Evolutionary conservation across 2,797 vertebrate genomes (phyloP).

Genomic region (Myiotriccus ornatus): DNA sequence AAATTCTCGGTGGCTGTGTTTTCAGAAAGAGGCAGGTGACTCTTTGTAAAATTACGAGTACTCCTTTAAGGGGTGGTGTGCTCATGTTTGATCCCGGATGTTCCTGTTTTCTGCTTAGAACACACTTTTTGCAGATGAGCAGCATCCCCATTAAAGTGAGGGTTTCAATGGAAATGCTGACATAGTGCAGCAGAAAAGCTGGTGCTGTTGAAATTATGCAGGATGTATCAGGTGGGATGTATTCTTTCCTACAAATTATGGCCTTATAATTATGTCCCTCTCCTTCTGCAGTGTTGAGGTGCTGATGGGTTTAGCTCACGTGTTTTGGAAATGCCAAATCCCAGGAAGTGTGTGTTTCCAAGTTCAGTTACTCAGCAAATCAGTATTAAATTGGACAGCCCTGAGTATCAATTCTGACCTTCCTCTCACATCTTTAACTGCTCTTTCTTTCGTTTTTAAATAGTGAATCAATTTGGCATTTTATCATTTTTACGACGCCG

Average conservation of each 20-base stretch:
- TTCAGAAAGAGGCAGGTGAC: background rate
- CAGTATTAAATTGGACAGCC: background rate
- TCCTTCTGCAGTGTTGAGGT: background rate
- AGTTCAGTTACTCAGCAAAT: background rate
- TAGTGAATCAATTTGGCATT: background rate
- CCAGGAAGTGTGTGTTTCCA: background rate
- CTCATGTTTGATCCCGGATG: background rate
- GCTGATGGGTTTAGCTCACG: background rate
- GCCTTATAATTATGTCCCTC: background rate
- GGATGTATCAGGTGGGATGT: background rate
- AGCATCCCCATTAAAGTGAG: conserved; percentile 36
- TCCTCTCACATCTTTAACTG: background rate
- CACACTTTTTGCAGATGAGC: conserved; percentile 25
- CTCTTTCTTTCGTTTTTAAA: background rate
- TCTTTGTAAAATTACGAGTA: background rate
- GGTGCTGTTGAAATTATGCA: background rate
- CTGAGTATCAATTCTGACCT: background rate
- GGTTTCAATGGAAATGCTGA: conserved; percentile 59
- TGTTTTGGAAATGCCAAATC: background rate
- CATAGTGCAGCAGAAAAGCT: background rate
- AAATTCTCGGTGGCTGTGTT: background rate
- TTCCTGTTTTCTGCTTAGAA: conserved; percentile 45
- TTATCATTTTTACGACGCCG: background rate
- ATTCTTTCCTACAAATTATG: background rate
- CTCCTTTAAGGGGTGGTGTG: background rate